Percentiles rank a stretch among this genome's conserved stretches.
phyloP scores from a whole-genome alignment of 1,140 invertebrate genomes.

The Tachypleus tridentatus region DNA sequence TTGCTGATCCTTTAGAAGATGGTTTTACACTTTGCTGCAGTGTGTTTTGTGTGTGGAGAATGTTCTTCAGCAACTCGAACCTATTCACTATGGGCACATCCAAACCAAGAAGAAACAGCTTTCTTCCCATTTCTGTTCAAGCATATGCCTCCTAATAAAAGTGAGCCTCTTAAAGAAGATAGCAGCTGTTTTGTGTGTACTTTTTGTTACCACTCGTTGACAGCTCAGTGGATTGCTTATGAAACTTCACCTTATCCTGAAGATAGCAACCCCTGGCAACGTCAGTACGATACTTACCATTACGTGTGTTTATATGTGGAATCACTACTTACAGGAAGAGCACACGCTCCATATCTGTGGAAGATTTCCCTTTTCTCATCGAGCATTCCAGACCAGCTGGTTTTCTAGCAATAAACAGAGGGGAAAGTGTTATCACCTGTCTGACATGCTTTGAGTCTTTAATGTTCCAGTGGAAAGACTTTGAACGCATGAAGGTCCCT shows the following conservation, averaged over 20 bases:
- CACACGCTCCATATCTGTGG: constrained; percentile 70
- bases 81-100: constrained; percentile 21
- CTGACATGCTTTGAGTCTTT: constrained; percentile 80
- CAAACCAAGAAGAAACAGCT: constrained; percentile 32
- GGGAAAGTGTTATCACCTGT: constrained; percentile 80
- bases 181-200: constrained; percentile 83
- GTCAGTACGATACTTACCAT: constrained; percentile 78
- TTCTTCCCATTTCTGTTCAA: constrained; percentile 84
- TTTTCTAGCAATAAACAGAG: constrained; percentile 73
- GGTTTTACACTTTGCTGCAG: constrained; percentile 16
- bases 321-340: constrained; percentile 71
- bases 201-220: constrained; percentile 84
- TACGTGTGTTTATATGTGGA: constrained; percentile 83
- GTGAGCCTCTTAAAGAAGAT: constrained; percentile 49
- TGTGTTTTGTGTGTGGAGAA: constrained; percentile 29
- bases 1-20: constrained; percentile 18
- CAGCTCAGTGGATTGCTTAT: constrained; percentile 74
- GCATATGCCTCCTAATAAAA: constrained; percentile 65
- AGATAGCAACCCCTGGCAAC: constrained; percentile 29
- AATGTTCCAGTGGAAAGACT: constrained; percentile 57
- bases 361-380: constrained; percentile 48
- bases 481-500: constrained; percentile 76
- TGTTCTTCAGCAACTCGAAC: constrained; percentile 23
- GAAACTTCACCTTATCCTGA: constrained; percentile 34
- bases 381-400: constrained; percentile 68